These are phyloP conservation scores for Dromaius novaehollandiae DNA, from an alignment of 2,113 vertebrate genomes.

Conservation along the genomic window DNA sequence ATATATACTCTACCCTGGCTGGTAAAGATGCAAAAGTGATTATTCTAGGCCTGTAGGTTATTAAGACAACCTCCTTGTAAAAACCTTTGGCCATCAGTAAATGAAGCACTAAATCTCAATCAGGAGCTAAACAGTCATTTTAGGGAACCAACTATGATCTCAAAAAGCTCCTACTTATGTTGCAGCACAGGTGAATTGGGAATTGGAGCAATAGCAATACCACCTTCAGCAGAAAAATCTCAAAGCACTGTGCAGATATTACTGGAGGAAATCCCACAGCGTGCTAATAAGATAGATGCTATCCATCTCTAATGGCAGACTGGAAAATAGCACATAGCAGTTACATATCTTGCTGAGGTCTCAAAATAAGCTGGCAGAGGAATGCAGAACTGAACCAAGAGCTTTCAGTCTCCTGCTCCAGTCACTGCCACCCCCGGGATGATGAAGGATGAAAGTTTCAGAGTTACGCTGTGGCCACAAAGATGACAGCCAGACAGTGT, in stretches of 20 bases:
- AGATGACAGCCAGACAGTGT: neutral
- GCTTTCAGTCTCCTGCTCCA: neutral
- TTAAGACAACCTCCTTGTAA: neutral
- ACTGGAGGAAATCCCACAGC: neutral
- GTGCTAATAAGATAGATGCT: neutral
- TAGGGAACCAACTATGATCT: neutral
- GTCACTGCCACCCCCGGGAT: neutral
- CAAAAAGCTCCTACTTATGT: slow-evolving; percentile 9
- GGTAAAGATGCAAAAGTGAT: neutral
- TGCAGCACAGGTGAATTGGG: neutral
- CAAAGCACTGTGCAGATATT: neutral
- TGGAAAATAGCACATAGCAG: neutral
- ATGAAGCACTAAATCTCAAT: neutral
- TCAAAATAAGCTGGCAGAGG: neutral
- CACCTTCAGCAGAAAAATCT: neutral
- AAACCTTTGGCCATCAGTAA: neutral
- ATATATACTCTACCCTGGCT: neutral
- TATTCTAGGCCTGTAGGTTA: neutral
- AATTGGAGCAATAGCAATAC: neutral
- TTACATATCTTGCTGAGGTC: neutral
- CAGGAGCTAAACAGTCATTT: neutral
- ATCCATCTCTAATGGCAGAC: neutral
- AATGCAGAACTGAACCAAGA: neutral
- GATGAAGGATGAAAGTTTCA: neutral
- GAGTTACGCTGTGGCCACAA: neutral